These are phyloP conservation scores for Gallinago solitaria DNA, from an alignment of 2,797 vertebrate species.

Conservation along the genomic window DNA sequence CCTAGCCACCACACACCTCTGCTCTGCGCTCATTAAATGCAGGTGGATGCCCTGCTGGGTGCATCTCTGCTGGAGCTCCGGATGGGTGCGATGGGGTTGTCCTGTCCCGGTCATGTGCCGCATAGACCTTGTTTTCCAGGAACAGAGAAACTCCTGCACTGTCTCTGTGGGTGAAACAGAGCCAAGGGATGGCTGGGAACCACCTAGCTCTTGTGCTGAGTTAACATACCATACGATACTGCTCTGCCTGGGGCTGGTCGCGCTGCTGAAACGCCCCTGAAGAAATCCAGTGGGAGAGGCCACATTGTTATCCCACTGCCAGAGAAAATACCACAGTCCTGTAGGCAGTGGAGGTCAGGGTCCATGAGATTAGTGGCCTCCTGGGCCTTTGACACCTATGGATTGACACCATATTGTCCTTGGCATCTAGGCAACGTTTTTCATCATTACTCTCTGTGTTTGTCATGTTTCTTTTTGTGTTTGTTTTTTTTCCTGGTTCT, in stretches of 20 bases:
- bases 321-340: not conserved
- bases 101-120: not conserved
- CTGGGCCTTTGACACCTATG: not conserved
- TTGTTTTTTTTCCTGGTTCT: not conserved
- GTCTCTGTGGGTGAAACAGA: not conserved
- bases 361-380: not conserved
- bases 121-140: not conserved
- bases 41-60: not conserved
- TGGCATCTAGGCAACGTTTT: not conserved
- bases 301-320: not conserved
- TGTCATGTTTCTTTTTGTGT: not conserved
- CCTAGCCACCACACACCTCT: fast-evolving
- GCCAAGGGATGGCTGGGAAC: not conserved
- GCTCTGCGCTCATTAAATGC: fast-evolving
- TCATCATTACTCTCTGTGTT: not conserved
- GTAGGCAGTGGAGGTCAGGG: not conserved
- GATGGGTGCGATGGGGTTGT: fast-evolving
- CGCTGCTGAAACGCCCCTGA: not conserved
- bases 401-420: not conserved
- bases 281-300: not conserved
- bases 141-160: fast-evolving
- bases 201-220: not conserved
- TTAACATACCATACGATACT: fast-evolving
- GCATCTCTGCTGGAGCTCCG: not conserved
- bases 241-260: not conserved